Base-by-base conservation (phyloP, 2,888 invertebrate genomes). In the Neoascia interrupta region DNA sequence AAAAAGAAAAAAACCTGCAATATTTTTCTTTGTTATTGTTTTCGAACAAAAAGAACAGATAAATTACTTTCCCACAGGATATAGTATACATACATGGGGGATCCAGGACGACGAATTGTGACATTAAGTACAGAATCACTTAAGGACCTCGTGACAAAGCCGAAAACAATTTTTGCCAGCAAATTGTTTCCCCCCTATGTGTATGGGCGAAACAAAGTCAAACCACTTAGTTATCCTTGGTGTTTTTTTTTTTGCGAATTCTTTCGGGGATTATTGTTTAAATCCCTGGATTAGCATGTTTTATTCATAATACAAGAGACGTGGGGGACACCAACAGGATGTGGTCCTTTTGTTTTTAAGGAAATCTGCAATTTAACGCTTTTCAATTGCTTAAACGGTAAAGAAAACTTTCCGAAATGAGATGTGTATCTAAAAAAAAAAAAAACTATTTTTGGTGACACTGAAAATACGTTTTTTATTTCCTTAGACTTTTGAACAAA, bases 41-140 rank as follows among this genome's bases (percentile, higher is more conserved):
- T 16, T 26, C n/a, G n/a, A n/a, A n/a, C n/a, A n/a, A n/a, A n/a
- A n/a, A n/a, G n/a, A 54, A 1, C 23, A 3, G 8, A 54, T 15
- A 53, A 53, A 16, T n/a, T n/a, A 13, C n/a, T n/a, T 37, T 19
- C 8, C 8, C 11, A 11, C 18, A n/a, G 26, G 15, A 16, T 21
- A 10, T 21, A 10, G 26, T 31, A 34, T 13, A 16, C 18, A 23
- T 18, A 36, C 36, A 58, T 15, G 23, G 16, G 13, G n/a, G 11
- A 3, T 21, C 21, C 6, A 11, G n/a, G 2, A 49, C n/a, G 11
- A 21, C 11, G 11, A 41, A 28, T n/a, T n/a, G 19, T 41, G 63
- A 28, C 41, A 63, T 63, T 41, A 51, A 49, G 31, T 41, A 63
- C 63, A 63, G 63, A 51, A 21, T 63, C 51, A 43, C 51, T 63